Evolutionary conservation across 2,888 invertebrate genomes (phyloP).

Genomic region (Agrilus biguttatus): DNA sequence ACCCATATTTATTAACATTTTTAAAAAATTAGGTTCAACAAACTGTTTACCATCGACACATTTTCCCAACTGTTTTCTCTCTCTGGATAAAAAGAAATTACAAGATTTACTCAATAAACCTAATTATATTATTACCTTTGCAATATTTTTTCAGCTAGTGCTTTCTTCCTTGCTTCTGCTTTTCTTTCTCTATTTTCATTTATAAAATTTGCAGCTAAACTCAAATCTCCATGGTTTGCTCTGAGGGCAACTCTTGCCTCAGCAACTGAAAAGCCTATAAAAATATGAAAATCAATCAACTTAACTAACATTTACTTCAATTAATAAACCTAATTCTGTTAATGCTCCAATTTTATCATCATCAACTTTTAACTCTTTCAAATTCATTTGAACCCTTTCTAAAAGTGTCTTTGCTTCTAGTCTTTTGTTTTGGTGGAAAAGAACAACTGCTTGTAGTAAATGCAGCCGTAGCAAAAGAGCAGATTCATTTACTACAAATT

Average conservation of each 20-base stretch:
- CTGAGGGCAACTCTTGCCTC: conserved; percentile 60
- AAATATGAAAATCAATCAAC: background rate
- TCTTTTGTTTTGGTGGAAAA: conserved; percentile 61
- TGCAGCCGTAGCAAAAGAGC: conserved; percentile 65
- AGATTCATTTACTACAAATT: conserved; percentile 48
- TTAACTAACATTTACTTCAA: background rate
- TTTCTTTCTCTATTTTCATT: conserved; percentile 39
- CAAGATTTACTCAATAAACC: background rate
- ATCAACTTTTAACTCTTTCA: conserved; percentile 47
- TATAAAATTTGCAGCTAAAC: conserved; percentile 50
- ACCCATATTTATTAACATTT: conserved; percentile 53
- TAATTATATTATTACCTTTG: conserved; percentile 16
- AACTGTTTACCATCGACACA: conserved; percentile 43
- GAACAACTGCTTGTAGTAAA: conserved; percentile 63
- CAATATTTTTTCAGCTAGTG: conserved; percentile 33
- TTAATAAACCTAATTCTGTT: conserved; percentile 41
- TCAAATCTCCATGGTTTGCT: conserved; percentile 41
- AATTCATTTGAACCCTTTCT: conserved; percentile 45
- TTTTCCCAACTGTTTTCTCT: conserved; percentile 38
- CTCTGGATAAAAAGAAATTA: conserved; percentile 23
- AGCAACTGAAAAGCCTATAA: conserved; percentile 44
- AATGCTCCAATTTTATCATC: conserved; percentile 37
- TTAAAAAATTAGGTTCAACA: conserved; percentile 36
- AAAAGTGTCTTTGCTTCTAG: conserved; percentile 46
- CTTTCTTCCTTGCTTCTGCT: conserved; percentile 34